Conservation (phyloP, 2,797 vertebrate genomes). For the Sebastiscus albofasciatus region DNA sequence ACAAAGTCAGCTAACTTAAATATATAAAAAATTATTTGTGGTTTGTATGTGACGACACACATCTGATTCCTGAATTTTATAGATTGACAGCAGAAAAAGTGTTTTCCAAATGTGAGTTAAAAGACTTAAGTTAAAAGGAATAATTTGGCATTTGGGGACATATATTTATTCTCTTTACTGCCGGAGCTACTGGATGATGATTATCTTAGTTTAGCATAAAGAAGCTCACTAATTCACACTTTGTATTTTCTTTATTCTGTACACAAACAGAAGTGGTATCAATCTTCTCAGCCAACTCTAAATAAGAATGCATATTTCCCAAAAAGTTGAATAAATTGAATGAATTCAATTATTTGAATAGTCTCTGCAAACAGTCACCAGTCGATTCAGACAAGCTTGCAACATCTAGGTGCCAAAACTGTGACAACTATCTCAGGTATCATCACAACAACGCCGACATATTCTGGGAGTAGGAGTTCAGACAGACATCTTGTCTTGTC, state of each 20-base stretch:
- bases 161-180: background rate
- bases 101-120: background rate
- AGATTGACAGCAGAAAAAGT: background rate
- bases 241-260: background rate
- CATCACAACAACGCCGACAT: background rate
- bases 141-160: background rate
- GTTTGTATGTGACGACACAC: background rate
- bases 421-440: background rate
- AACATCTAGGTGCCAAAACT: background rate
- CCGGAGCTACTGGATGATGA: accelerated
- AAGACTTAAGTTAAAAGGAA: background rate
- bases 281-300: background rate
- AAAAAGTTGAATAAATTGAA: background rate
- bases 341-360: background rate
- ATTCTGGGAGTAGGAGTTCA: background rate
- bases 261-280: background rate
- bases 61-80: background rate
- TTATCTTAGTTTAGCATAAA: background rate
- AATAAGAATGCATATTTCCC: background rate
- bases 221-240: background rate
- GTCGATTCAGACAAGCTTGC: background rate
- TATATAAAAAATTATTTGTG: background rate
- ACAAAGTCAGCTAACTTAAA: background rate
- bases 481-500: background rate
- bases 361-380: background rate